phyloP scores from a whole-genome alignment of 2,888 invertebrate genomes.

The Drosophila kokeensis region DNA sequence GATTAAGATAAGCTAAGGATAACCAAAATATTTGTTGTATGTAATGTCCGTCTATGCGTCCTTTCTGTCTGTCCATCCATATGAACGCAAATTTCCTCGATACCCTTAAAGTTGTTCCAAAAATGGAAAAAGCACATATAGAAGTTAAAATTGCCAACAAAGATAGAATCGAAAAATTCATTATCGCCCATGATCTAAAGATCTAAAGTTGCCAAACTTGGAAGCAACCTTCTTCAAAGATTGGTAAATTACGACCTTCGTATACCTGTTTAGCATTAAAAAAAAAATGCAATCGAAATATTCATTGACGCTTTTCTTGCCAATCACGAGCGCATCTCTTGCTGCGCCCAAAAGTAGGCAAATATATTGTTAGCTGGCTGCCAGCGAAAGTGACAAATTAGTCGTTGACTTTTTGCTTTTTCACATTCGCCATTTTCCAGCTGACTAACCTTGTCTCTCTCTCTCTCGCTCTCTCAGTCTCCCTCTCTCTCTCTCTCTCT shows the following conservation, averaged over 20 bases:
- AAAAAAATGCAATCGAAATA: not conserved
- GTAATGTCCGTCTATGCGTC: not conserved
- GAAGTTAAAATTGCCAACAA: too few species aligned
- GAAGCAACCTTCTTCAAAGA: not conserved
- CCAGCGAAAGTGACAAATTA: conserved; percentile 55
- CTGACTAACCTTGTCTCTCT: conserved; percentile 30
- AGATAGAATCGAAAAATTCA: not conserved
- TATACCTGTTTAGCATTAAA: not conserved
- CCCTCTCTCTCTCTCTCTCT: not conserved
- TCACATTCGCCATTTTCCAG: conserved; percentile 31
- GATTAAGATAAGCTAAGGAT: too few species aligned
- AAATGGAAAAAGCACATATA: too few species aligned
- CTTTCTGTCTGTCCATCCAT: not conserved
- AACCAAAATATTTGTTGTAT: too few species aligned
- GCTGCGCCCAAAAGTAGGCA: conserved; percentile 34
- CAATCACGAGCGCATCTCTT: conserved; percentile 31
- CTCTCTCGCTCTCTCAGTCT: not conserved
- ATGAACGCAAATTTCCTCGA: too few species aligned
- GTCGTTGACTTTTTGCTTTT: conserved; percentile 34
- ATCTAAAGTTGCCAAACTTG: not conserved
- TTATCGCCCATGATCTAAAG: not conserved
- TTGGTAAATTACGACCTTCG: not conserved
- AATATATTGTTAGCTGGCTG: conserved; percentile 19
- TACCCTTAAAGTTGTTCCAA: too few species aligned
- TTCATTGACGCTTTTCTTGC: too few species aligned